These are phyloP conservation scores for Phallusia fumigata DNA, from an alignment of 23 tunicate genomes.

Conservation along the genomic window DNA sequence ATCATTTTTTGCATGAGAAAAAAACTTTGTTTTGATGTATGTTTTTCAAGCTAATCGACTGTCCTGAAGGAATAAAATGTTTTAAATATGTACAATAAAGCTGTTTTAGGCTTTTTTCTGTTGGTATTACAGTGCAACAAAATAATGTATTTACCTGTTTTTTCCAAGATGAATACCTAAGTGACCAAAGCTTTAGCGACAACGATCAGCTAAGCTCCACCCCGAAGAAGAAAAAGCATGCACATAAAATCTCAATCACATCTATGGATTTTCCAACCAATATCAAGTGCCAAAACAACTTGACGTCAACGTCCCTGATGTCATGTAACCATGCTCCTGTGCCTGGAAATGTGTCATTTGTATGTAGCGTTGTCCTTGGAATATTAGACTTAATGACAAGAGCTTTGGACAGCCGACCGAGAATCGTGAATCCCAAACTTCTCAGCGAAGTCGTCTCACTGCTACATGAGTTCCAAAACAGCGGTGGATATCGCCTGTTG, in stretches of 20 bases:
- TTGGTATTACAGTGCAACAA: no score
- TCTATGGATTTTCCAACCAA: neutral
- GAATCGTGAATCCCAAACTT: constrained; percentile 29
- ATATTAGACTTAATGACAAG: constrained; percentile 30
- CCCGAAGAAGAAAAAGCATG: neutral
- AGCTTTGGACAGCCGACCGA: constrained; percentile 19
- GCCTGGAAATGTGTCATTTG: constrained; percentile 36
- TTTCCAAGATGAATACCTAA: neutral
- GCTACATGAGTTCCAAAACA: constrained; percentile 72
- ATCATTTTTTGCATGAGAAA: no score
- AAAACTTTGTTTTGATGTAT: no score
- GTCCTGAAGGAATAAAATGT: no score
- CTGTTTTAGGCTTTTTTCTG: no score
- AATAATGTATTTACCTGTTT: no score
- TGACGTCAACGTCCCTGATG: neutral
- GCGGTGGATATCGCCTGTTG: constrained; percentile 56
- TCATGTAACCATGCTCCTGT: neutral
- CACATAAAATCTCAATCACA: neutral
- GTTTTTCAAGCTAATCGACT: no score
- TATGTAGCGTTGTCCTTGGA: constrained; percentile 27
- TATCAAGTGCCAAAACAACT: neutral
- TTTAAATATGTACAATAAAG: no score
- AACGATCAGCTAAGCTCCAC: neutral
- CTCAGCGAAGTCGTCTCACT: constrained; percentile 48
- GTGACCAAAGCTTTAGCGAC: constrained; percentile 14